These are phyloP conservation scores for Chorisops tibialis DNA, from an alignment of 2,888 invertebrate species.

Conservation along the genomic window DNA sequence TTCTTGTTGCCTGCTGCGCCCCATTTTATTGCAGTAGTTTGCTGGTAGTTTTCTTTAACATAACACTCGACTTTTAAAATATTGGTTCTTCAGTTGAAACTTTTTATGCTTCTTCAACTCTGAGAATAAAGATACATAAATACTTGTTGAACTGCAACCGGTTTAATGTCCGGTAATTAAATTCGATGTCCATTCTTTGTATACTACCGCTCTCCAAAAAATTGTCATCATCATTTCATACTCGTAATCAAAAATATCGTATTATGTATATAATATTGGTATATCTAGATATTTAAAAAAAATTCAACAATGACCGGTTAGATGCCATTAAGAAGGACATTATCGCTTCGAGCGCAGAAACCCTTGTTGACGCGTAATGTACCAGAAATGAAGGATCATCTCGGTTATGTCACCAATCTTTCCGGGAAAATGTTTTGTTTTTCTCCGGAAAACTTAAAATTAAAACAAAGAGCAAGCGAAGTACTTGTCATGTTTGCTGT, in stretches of 20 bases:
- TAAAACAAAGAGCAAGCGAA: conserved; percentile 16
- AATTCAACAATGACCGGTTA: background rate
- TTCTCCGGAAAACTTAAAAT: conserved; percentile 16
- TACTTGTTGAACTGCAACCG: conserved; percentile 16
- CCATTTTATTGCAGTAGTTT: conserved; percentile 14
- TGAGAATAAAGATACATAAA: background rate
- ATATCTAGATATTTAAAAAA: background rate
- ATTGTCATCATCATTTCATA: background rate
- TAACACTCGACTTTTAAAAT: background rate
- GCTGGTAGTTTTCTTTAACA: no score
- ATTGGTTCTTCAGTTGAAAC: conserved; percentile 2
- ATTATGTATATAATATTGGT: no score
- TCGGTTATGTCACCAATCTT: conserved; percentile 12
- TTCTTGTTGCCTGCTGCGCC: background rate
- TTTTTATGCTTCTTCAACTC: background rate
- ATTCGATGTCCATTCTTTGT: conserved; percentile 11
- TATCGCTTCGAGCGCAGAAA: conserved; percentile 2
- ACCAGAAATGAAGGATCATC: conserved; percentile 23
- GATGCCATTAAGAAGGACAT: conserved; percentile 1
- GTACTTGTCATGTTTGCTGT: conserved; percentile 5
- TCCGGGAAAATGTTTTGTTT: conserved; percentile 21
- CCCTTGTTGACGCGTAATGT: conserved; percentile 23
- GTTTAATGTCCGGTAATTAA: conserved; percentile 17
- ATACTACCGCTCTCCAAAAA: background rate
- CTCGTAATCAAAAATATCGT: no score